Base-by-base conservation (phyloP, 53 echinoderm and acorn worm species). In the Actinopyga echinites region DNA sequence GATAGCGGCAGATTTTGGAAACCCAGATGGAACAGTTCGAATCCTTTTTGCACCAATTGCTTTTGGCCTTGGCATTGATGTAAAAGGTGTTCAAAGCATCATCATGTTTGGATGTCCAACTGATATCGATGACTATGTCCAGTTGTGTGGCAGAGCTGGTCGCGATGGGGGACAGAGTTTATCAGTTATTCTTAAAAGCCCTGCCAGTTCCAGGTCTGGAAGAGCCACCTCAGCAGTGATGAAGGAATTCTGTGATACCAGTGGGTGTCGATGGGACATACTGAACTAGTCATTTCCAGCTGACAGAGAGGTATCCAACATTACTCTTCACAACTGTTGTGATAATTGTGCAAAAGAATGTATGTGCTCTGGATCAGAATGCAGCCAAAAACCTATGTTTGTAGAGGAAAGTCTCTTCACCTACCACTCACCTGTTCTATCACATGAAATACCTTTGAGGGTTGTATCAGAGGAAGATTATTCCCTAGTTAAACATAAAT, bases 91-190 rank as follows among this genome's bases (percentile, higher is more conserved):
- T 19, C n/a, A 45, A 13, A 74, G 4, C 37, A 37, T 37, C 7
- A 37, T 37, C n/a, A 37, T 37, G 37, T 37, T 37, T 37, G 37
- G 80, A 63, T 56, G 82, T 77, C 43, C 57, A 83, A 29, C 87
- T 83, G 74, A 78, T 53, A 71, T 83, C 54, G 34, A 79, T 79
- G 20, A 37, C 37, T 37, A 37, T 37, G 37, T 37, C 3, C 37
- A 37, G 37, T 37, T 37, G 37, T 37, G 37, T 5, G 37, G 37
- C 37, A 77, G 84, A 13, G 69, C 63, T 15, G 80, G 73, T 1
- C 58, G 85, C 1, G 83, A 87, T 87, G 73, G 75, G 28, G 11
- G 28, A 31, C 83, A 34, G 11, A 89, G 89, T 57, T 68, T 79
- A 20, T 53, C 75, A 21, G 62, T 57, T 57, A 24, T 69, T 3